A percentile compares a stretch with the other conserved stretches of the same genome.
Evolutionary conservation across 2,797 vertebrate genomes (phyloP).

Genomic region (Acanthiza pusilla): DNA sequence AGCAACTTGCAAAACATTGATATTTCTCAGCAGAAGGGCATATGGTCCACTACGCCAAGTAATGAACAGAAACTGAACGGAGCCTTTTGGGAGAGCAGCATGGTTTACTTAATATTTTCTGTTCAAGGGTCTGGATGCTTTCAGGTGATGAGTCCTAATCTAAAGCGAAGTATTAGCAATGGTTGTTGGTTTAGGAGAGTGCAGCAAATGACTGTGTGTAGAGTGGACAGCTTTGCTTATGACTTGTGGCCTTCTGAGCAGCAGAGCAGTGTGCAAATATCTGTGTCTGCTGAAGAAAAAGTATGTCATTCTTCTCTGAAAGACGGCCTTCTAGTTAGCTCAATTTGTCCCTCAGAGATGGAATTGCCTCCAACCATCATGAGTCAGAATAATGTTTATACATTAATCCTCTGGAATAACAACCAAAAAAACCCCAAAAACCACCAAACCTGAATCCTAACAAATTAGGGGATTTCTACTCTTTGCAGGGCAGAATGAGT

Average conservation of each 20-base stretch:
- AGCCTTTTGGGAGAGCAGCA: constrained; percentile 81
- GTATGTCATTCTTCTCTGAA: not conserved
- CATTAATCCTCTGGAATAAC: not conserved
- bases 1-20: constrained; percentile 86
- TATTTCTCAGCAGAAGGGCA: constrained; percentile 88
- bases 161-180: not conserved
- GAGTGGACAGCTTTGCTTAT: not conserved
- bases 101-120: constrained; percentile 89
- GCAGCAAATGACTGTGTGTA: not conserved
- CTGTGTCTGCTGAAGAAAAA: not conserved
- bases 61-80: constrained; percentile 85
- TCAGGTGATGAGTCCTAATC: constrained; percentile 78
- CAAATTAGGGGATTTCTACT: not conserved
- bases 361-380: not conserved
- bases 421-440: not conserved
- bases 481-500: not conserved
- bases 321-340: not conserved
- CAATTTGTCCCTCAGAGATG: not conserved
- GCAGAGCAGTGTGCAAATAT: not conserved
- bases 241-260: not conserved
- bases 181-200: not conserved
- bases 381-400: not conserved
- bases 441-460: not conserved
- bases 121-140: constrained; percentile 92
- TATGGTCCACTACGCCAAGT: constrained; percentile 89